Evolutionary conservation across 2,888 invertebrate species (phyloP).

Genomic region (Pasiphila rectangulata): DNA sequence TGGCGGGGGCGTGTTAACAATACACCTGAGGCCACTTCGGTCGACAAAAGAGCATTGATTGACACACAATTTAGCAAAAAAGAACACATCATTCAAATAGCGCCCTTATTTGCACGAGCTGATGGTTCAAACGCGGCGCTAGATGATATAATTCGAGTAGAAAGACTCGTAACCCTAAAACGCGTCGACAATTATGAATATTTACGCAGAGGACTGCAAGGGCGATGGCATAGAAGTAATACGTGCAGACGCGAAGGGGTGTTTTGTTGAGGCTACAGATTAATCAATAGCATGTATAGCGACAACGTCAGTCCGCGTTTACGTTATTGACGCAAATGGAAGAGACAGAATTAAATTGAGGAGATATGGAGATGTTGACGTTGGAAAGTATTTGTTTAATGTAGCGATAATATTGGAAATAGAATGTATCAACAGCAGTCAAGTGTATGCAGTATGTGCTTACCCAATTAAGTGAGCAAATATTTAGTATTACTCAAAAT

Average conservation of each 20-base stretch:
- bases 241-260: slow-evolving; percentile 56
- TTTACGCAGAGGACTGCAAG: slow-evolving; percentile 57
- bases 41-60: slow-evolving; percentile 51
- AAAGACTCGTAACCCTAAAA: slow-evolving; percentile 43
- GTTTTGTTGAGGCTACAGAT: slow-evolving; percentile 40
- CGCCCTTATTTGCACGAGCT: slow-evolving; percentile 27
- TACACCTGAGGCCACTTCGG: slow-evolving; percentile 57
- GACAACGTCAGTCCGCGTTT: slow-evolving; percentile 29
- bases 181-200: slow-evolving; percentile 60
- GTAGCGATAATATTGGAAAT: slow-evolving; percentile 13
- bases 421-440: background rate
- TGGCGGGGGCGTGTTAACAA: slow-evolving; percentile 42
- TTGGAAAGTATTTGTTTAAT: slow-evolving; percentile 25
- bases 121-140: slow-evolving; percentile 30
- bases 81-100: slow-evolving; percentile 27
- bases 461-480: slow-evolving; percentile 6
- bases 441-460: slow-evolving; percentile 1
- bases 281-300: slow-evolving; percentile 10
- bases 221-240: slow-evolving; percentile 62
- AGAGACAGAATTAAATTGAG: slow-evolving; percentile 30
- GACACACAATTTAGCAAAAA: slow-evolving; percentile 39
- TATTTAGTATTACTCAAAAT: slow-evolving; percentile 3
- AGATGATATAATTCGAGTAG: slow-evolving; percentile 31
- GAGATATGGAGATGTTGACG: slow-evolving; percentile 21
- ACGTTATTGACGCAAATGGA: slow-evolving; percentile 31